These are phyloP conservation scores for Drosophila sturtevanti DNA, from an alignment of 1,140 invertebrate species.

Conservation along the genomic window DNA sequence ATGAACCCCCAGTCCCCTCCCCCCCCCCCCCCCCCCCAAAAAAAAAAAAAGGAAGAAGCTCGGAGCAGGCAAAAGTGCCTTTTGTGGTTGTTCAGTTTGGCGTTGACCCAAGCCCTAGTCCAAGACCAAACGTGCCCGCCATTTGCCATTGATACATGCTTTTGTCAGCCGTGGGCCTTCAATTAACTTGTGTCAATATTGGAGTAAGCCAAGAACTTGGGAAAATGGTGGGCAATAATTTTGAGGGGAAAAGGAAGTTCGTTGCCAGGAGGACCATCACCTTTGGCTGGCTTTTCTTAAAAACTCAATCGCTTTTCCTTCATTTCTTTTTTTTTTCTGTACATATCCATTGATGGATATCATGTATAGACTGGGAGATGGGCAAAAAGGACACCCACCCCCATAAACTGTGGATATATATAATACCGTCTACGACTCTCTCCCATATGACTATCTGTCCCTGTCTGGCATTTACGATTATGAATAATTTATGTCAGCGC, in stretches of 20 bases:
- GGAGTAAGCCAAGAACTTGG: conserved; percentile 54
- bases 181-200: conserved; percentile 78
- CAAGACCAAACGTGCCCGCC: conserved; percentile 6
- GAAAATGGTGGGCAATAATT: conserved; percentile 13
- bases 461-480: conserved; percentile 52
- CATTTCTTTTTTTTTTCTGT: conserved; percentile 1
- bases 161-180: conserved; percentile 57
- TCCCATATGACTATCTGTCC: conserved; percentile 33
- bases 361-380: conserved; percentile 18
- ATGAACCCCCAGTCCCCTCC: neutral
- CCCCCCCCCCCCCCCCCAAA: neutral
- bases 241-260: neutral
- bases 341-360: conserved; percentile 26
- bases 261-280: neutral
- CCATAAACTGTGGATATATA: neutral
- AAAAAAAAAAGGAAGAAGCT: neutral
- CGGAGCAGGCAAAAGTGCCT: conserved; percentile 38
- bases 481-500: conserved; percentile 75
- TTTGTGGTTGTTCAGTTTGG: conserved; percentile 63
- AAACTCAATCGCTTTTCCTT: conserved; percentile 40
- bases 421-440: conserved; percentile 11
- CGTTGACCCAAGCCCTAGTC: conserved; percentile 51
- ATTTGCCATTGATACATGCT: conserved; percentile 57
- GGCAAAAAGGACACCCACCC: conserved; percentile 12
- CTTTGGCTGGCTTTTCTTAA: conserved; percentile 20